Percentiles rank a stretch among this genome's conserved stretches.
phyloP scores from a whole-genome alignment of 2,888 invertebrate species.

The Galerucella calmariensis region DNA sequence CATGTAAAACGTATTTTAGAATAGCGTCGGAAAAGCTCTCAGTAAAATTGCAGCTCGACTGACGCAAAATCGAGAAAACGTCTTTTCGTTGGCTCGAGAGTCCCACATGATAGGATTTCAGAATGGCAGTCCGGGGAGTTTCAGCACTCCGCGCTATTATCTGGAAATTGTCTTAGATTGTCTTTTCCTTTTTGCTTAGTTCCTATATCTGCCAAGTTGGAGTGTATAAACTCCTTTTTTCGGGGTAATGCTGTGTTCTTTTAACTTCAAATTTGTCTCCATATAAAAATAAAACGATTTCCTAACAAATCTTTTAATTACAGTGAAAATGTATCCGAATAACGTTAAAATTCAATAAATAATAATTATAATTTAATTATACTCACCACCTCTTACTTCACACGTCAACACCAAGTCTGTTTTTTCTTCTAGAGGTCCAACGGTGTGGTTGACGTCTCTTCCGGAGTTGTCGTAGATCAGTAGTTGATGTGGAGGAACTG shows the following conservation, averaged over 20 bases:
- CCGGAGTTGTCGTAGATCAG: slow-evolving; percentile 86
- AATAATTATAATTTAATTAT: background rate
- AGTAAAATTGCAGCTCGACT: slow-evolving; percentile 49
- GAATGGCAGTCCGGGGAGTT: slow-evolving; percentile 49
- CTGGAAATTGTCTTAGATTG: slow-evolving; percentile 41
- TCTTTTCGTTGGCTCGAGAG: slow-evolving; percentile 13
- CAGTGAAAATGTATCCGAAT: no score
- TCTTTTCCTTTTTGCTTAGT: slow-evolving; percentile 37
- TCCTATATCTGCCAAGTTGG: slow-evolving; percentile 14
- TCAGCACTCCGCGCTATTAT: slow-evolving; percentile 39
- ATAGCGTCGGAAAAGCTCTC: slow-evolving; percentile 44
- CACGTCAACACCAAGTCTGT: slow-evolving; percentile 84
- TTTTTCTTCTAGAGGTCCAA: slow-evolving; percentile 86
- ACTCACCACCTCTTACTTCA: slow-evolving; percentile 89
- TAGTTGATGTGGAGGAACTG: slow-evolving; percentile 91
- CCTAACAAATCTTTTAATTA: background rate
- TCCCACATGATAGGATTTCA: slow-evolving; percentile 52
- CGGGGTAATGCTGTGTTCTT: slow-evolving; percentile 16
- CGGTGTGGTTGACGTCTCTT: slow-evolving; percentile 80
- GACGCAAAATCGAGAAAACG: slow-evolving; percentile 42
- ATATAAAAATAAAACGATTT: background rate
- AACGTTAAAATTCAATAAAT: background rate
- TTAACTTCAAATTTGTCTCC: slow-evolving; percentile 26
- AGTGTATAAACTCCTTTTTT: slow-evolving; percentile 30
- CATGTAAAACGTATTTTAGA: slow-evolving; percentile 43